Evolutionary conservation across 2,113 vertebrate genomes (phyloP), one percentile per base, ranked within the genome.

Genomic region (human (Homo sapiens)): DNA sequence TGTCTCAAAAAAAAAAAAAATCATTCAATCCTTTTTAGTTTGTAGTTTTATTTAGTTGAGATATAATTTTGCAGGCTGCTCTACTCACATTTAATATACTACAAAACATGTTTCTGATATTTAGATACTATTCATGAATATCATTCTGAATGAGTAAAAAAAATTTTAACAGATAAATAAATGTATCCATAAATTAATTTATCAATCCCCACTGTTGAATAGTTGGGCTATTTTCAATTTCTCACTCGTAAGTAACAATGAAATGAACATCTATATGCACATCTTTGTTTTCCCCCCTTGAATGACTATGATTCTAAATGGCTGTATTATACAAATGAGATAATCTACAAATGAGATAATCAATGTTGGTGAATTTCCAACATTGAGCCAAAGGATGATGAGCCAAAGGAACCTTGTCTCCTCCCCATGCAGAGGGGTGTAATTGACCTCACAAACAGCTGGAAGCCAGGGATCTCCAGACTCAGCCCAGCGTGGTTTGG

Each of bases 91-190:
- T 96, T 76, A 76, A 81, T 9, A 61, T 59, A 89, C 59, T 43
- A 93, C 38, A 50, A 45, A 73, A 93, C 83, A 3, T 45, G 32
- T 93, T 93, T 78, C 27, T 72, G 81, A 50, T 82, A 57, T 84
- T 92, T 90, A 73, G 27, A 90, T 66, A 80, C 18, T 23, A 96
- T 73, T 75, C 32, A 94, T 61, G 90, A 84, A 89, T 75, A 50
- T 13, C 17, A 83, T 38, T 89, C 25, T 83, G 43, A 96, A 73
- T 73, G 50, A 48, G 16, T 23, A 52, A 82, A 91, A 91, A 91
- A 85, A 70, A 61, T 35, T 52, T 5, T 40, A 88, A 96, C 40
- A 68, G 22, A 55, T 30, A 90, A 86, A 76, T 64, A 95, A 79
- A 88, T 5, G 8, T 93, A 32, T 20, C 20, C 8, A 22, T 73